phyloP scores from a whole-genome alignment of 2,797 vertebrate genomes.

The Propithecus deckenii region DNA sequence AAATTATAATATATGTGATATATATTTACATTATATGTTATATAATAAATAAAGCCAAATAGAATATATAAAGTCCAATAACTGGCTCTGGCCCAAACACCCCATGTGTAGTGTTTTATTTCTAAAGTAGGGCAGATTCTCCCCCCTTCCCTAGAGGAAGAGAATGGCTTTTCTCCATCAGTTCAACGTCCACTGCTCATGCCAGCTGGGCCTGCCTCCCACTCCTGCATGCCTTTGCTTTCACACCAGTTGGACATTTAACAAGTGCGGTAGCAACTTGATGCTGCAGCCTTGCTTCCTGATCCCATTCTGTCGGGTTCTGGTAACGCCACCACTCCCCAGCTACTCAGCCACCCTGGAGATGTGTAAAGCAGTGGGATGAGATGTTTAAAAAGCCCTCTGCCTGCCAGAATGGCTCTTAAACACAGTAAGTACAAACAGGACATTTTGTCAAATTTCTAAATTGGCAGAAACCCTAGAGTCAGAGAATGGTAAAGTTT shows the following conservation, averaged over 20 bases:
- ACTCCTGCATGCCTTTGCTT: neutral
- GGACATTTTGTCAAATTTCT: constrained; percentile 32
- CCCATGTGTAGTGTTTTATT: neutral
- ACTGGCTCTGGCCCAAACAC: neutral
- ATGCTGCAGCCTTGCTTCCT: neutral
- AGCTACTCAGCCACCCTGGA: neutral
- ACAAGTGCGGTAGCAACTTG: neutral
- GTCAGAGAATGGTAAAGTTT: neutral
- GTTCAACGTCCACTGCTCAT: neutral
- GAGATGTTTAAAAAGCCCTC: neutral
- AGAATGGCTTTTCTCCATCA: neutral
- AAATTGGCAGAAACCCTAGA: constrained; percentile 2
- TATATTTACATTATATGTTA: neutral
- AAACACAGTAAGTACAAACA: constrained; percentile 7
- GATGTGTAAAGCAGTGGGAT: neutral
- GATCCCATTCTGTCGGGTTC: neutral
- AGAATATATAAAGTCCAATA: neutral
- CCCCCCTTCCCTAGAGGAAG: neutral
- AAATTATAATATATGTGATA: neutral
- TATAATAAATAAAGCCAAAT: constrained; percentile 14
- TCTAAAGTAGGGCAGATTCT: neutral
- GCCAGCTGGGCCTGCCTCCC: neutral
- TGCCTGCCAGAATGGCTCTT: neutral
- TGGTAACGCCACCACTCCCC: neutral
- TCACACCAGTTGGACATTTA: constrained; percentile 28